Percentiles rank a stretch among this genome's conserved stretches.
Conservation (phyloP, 2,797 vertebrate genomes). For the Hydrolagus colliei region DNA sequence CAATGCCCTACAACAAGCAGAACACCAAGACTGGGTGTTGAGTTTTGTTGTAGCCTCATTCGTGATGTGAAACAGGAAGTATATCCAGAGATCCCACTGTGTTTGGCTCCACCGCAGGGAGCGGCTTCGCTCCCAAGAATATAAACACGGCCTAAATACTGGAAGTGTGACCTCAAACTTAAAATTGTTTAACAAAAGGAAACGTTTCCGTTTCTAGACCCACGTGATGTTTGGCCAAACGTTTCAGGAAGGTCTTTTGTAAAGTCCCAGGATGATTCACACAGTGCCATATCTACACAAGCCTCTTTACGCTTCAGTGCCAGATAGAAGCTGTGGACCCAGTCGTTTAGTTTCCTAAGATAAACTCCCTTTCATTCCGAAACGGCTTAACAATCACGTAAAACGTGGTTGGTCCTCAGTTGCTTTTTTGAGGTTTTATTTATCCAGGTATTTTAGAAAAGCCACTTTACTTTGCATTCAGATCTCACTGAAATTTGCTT, state of each 20-base stretch:
- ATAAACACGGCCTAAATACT: background rate
- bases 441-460: background rate
- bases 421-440: background rate
- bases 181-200: background rate
- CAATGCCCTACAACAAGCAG: no score
- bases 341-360: background rate
- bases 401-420: background rate
- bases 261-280: background rate
- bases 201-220: conserved; percentile 16
- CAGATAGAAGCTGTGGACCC: background rate
- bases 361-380: background rate
- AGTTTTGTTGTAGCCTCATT: no score
- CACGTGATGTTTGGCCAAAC: background rate
- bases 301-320: background rate
- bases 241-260: background rate
- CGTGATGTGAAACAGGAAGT: no score
- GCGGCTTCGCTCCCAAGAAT: no score
- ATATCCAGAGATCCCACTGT: no score
- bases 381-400: background rate
- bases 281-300: background rate
- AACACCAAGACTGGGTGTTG: no score
- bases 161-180: background rate
- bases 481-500: no score
- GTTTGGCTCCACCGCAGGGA: no score
- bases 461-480: background rate